Base-by-base conservation (phyloP, 2,888 invertebrate genomes). In the Stenotaenia linearis region DNA sequence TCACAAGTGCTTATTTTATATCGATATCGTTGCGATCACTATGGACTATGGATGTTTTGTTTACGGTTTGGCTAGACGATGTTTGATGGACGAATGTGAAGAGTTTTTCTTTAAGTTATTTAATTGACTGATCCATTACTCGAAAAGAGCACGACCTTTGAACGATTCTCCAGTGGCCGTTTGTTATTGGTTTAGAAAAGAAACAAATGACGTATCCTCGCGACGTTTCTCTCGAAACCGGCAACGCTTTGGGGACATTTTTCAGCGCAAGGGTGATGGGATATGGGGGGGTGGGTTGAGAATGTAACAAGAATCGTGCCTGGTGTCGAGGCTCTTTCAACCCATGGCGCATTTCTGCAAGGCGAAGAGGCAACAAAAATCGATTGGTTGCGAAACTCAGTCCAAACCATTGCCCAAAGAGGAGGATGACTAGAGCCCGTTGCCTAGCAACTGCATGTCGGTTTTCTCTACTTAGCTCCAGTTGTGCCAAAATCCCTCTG, bases 341-440 rank as follows among this genome's bases (percentile, higher is more conserved):
- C 69, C 69, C 69, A 69, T 69, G 69, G 69, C 69, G 69, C 69
- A 69, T 69, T 69, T 69, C 69, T 69, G 69, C 69, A 69, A 69
- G 69, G 69, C 69, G 69, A 69, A 69, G 69, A 69, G 69, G 69
- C 69, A 69, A 69, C 69, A 69, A 69, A 69, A 69, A 69, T 69
- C 69, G 69, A 69, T 69, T 69, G 69, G 69, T 69, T 69, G 69
- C 69, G 69, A 69, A 69, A 69, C 69, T 69, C 69, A 69, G 69
- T 69, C 69, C 69, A 69, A 69, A 69, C 69, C 69, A 69, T 69
- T 69, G 69, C 69, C 69, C 69, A 69, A 69, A 69, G 69, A 69
- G 69, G 69, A 69, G 69, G 69, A 69, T 69, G 69, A 69, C 69
- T 69, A 69, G 69, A 25, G 12, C 69, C 69, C 12, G 69, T 69